Percentiles rank a stretch among this genome's conserved stretches.
These are phyloP conservation scores for Heliothis subflexa DNA, from an alignment of 1,140 invertebrate genomes.

Conservation along the genomic window DNA sequence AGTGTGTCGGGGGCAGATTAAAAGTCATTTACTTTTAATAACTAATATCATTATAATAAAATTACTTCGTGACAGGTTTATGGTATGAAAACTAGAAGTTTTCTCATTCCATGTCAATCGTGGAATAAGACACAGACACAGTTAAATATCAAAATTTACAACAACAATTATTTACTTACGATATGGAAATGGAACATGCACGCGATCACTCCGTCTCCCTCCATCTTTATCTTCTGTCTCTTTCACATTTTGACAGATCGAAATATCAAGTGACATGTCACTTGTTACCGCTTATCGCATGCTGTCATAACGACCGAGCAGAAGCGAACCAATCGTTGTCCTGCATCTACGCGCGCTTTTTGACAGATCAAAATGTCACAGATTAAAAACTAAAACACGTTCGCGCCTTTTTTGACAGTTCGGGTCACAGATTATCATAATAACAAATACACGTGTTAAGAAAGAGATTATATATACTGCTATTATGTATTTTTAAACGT, in stretches of 20 bases:
- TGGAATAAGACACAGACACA: neutral
- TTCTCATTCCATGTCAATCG: slow-evolving; percentile 14
- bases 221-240: slow-evolving; percentile 56
- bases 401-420: slow-evolving; percentile 24
- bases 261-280: slow-evolving; percentile 66
- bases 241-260: slow-evolving; percentile 72
- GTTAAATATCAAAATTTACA: slow-evolving; percentile 3
- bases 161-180: slow-evolving; percentile 64
- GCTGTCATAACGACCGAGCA: slow-evolving; percentile 47
- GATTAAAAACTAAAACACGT: slow-evolving; percentile 37
- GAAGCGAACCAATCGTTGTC: slow-evolving; percentile 22
- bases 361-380: slow-evolving; percentile 44
- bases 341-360: slow-evolving; percentile 36
- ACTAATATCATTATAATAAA: neutral
- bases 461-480: slow-evolving; percentile 1
- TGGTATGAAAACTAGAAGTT: neutral
- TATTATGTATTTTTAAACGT: slow-evolving; percentile 20
- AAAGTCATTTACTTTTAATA: slow-evolving; percentile 10
- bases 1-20: neutral
- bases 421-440: slow-evolving; percentile 24
- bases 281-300: slow-evolving; percentile 57
- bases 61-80: neutral
- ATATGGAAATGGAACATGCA: slow-evolving; percentile 51
- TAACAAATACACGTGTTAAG: slow-evolving; percentile 8
- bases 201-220: slow-evolving; percentile 58